A percentile compares a stretch with the other conserved stretches of the same genome.
Evolutionary conservation across 2,113 vertebrate species (phyloP).

Genomic region (Heliornis fulica): DNA sequence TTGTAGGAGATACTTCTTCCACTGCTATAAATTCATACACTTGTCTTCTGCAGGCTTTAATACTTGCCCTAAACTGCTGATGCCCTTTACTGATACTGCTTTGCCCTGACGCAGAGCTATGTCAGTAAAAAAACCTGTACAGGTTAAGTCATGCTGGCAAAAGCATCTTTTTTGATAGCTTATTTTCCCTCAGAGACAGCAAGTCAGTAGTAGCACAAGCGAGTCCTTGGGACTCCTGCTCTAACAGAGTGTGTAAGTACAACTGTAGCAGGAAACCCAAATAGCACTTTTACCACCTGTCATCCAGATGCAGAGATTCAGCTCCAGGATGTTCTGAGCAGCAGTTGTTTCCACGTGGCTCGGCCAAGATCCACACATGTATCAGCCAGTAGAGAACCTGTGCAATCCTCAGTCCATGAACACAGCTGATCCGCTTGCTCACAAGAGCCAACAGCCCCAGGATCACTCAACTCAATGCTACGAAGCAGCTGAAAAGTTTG

Average conservation of each 20-base stretch:
- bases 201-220: background rate
- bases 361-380: background rate
- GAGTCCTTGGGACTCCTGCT: background rate
- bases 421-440: background rate
- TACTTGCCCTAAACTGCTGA: background rate
- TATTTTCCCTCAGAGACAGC: background rate
- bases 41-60: background rate
- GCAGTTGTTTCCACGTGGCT: background rate
- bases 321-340: background rate
- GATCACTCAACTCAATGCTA: fast-evolving
- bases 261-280: background rate
- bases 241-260: background rate
- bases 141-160: background rate
- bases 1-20: background rate
- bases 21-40: background rate
- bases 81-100: background rate
- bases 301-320: background rate
- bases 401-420: background rate
- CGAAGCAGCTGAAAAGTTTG: background rate
- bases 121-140: background rate
- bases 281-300: background rate
- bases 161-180: background rate
- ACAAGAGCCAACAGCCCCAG: background rate
- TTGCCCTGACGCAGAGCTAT: background rate
- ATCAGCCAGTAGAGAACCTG: background rate